These are phyloP conservation scores for Drosophila falleni DNA, from an alignment of 2,888 invertebrate genomes.

Conservation along the genomic window DNA sequence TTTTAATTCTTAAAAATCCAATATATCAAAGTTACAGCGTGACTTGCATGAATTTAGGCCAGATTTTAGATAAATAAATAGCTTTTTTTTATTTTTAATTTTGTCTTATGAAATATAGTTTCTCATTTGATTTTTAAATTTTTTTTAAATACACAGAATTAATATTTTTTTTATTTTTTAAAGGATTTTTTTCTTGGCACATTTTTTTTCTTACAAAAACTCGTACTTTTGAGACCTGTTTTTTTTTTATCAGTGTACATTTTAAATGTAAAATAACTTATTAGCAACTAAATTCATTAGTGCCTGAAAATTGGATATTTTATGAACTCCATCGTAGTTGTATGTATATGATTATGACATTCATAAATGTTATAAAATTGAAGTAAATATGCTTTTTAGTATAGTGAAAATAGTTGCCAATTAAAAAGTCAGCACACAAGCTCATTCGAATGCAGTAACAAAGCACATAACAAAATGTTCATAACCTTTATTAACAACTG, in stretches of 20 bases:
- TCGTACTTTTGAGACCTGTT: too few species aligned
- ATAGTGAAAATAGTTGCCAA: conserved; percentile 34
- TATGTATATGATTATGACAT: conserved; percentile 41
- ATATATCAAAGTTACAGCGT: too few species aligned
- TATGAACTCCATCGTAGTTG: conserved; percentile 7
- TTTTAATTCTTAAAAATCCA: neutral
- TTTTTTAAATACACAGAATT: too few species aligned
- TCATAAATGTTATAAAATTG: conserved; percentile 1
- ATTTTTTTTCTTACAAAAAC: too few species aligned
- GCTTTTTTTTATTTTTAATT: too few species aligned
- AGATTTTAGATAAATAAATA: too few species aligned
- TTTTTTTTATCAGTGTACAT: too few species aligned
- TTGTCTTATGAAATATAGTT: too few species aligned
- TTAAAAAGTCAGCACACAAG: conserved; percentile 24
- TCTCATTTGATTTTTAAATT: too few species aligned
- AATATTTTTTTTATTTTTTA: neutral
- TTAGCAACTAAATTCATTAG: neutral
- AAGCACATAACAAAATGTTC: conserved; percentile 30
- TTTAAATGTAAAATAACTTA: too few species aligned
- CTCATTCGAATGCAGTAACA: neutral
- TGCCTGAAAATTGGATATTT: conserved; percentile 5
- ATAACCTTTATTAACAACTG: conserved; percentile 30
- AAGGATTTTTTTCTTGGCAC: neutral
- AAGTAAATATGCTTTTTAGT: conserved; percentile 28
- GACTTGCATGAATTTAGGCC: too few species aligned